phyloP scores from a whole-genome alignment of 2,797 vertebrate species.

The Phoeniculus purpureus region DNA sequence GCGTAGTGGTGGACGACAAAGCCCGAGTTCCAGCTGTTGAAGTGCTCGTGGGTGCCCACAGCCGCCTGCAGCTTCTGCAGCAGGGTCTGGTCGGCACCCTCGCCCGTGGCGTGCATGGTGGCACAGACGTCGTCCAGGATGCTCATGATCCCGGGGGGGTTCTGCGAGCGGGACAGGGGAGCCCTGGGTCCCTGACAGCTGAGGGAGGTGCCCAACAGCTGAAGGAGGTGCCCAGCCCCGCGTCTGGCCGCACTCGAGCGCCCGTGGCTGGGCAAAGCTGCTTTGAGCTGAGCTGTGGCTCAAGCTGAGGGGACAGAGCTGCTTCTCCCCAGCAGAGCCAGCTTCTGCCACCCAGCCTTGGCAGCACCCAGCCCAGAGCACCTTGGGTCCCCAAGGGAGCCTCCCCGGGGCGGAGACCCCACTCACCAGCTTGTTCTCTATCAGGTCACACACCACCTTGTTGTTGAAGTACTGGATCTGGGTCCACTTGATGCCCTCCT shows the following conservation, averaged over 20 bases:
- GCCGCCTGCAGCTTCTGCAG: conserved; percentile 94
- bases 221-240: neutral
- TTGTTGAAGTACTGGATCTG: conserved; percentile 98
- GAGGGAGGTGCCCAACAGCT: neutral
- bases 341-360: neutral
- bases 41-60: conserved; percentile 92
- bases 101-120: conserved; percentile 94
- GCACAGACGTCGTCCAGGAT: conserved; percentile 96
- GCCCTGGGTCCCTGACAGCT: neutral
- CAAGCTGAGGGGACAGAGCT: neutral
- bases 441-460: conserved; percentile 97
- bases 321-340: rapidly evolving
- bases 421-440: conserved; percentile 96
- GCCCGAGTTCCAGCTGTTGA: conserved; percentile 93
- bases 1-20: conserved; percentile 96
- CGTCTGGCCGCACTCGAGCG: neutral
- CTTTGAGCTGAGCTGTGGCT: neutral
- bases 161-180: conserved; percentile 72
- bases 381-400: neutral
- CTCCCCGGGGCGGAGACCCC: neutral
- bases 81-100: conserved; percentile 90
- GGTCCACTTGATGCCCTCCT: conserved; percentile 96
- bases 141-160: conserved; percentile 94
- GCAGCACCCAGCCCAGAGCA: neutral
- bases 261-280: neutral